Evolutionary conservation across 2,797 vertebrate species (phyloP).

Genomic region (Sebastes dallii): DNA sequence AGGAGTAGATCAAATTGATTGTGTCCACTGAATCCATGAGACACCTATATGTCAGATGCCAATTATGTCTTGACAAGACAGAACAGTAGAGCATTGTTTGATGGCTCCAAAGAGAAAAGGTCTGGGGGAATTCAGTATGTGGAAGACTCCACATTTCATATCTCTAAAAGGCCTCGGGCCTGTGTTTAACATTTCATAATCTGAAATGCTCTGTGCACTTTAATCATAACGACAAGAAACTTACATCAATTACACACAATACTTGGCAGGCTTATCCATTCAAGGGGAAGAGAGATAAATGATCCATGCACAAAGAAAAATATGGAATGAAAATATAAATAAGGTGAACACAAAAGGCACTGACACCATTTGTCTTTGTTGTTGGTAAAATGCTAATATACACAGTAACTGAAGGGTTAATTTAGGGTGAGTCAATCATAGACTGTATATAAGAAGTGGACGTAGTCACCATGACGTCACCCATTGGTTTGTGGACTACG

Average conservation of each 20-base stretch:
- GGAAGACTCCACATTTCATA: slow-evolving; percentile 20
- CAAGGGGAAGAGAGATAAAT: not conserved
- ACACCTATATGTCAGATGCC: slow-evolving; percentile 26
- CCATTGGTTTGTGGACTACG: too few relatives aligned
- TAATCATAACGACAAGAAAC: slow-evolving; percentile 27
- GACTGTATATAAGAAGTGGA: too few relatives aligned
- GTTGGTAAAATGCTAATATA: not conserved
- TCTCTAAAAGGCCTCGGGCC: slow-evolving; percentile 30
- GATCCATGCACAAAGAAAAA: not conserved
- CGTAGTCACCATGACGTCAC: too few relatives aligned
- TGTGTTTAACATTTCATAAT: slow-evolving; percentile 35
- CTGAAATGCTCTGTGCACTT: slow-evolving; percentile 29
- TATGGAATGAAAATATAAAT: not conserved
- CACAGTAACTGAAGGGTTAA: not conserved
- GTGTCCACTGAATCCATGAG: slow-evolving; percentile 24
- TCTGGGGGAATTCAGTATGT: slow-evolving; percentile 5
- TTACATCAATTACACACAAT: slow-evolving; percentile 16
- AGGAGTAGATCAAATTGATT: slow-evolving; percentile 26
- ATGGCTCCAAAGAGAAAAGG: not conserved
- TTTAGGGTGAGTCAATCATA: not conserved
- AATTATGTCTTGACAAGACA: slow-evolving; percentile 14
- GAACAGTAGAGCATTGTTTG: slow-evolving; percentile 6
- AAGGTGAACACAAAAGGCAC: not conserved
- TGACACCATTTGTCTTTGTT: not conserved
- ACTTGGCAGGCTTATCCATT: slow-evolving; percentile 1